A percentile compares a stretch with the other conserved stretches of the same genome.
These are phyloP conservation scores for Cosmopolites sordidus DNA, from an alignment of 2,888 invertebrate genomes.

Conservation along the genomic window DNA sequence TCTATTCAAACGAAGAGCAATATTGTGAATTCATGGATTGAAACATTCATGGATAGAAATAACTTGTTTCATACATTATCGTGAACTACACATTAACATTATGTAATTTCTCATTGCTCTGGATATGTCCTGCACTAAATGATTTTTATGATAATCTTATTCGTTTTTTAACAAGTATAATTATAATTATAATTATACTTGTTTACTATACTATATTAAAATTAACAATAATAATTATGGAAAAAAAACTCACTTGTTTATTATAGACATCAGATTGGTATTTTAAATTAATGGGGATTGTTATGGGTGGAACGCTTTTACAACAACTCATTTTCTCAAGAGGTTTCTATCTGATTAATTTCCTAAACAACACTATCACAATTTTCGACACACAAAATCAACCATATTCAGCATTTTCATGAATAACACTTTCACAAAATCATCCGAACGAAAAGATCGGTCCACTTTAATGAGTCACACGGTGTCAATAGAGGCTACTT, in stretches of 20 bases:
- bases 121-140: too few relatives aligned
- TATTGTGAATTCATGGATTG: background rate
- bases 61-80: too few relatives aligned
- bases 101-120: too few relatives aligned
- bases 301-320: constrained; percentile 66
- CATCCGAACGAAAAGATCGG: constrained; percentile 17
- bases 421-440: constrained; percentile 16
- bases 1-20: background rate
- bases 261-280: constrained; percentile 75
- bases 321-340: constrained; percentile 28
- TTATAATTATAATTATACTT: too few relatives aligned
- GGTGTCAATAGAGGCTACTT: background rate
- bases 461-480: background rate
- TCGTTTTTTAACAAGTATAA: too few relatives aligned
- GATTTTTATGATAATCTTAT: too few relatives aligned
- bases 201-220: too few relatives aligned
- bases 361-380: constrained; percentile 8
- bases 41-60: too few relatives aligned
- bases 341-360: background rate
- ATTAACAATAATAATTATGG: too few relatives aligned
- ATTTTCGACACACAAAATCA: constrained; percentile 14
- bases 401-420: constrained; percentile 29
- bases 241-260: constrained; percentile 40
- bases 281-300: constrained; percentile 70
- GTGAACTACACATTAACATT: too few relatives aligned